Conservation (phyloP, 1,140 invertebrate species). For the Megalonaias nervosa region DNA sequence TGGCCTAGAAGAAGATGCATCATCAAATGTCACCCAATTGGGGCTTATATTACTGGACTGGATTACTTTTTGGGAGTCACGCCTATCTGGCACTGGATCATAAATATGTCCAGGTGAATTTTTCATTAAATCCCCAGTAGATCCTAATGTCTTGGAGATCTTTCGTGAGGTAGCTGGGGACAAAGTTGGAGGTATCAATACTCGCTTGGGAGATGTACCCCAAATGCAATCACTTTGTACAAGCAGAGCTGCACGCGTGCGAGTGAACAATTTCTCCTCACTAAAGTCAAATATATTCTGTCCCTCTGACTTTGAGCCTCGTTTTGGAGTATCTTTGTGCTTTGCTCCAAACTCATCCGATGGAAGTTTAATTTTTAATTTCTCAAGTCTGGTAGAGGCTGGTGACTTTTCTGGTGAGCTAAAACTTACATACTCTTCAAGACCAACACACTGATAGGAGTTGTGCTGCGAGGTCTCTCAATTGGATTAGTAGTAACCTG, state of each 20-base stretch:
- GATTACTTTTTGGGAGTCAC: no score
- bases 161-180: conserved; percentile 51
- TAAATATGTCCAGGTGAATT: conserved; percentile 8
- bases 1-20: not conserved
- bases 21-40: conserved; percentile 10
- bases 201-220: conserved; percentile 55
- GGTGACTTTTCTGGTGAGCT: conserved; percentile 61
- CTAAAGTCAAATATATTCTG: conserved; percentile 55
- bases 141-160: conserved; percentile 1
- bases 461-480: conserved; percentile 88
- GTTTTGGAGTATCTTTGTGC: conserved; percentile 48
- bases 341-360: conserved; percentile 53
- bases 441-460: conserved; percentile 83
- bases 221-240: conserved; percentile 52
- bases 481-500: conserved; percentile 86
- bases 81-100: conserved; percentile 6
- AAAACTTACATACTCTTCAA: conserved; percentile 80
- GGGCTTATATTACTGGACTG: not conserved
- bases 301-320: conserved; percentile 13
- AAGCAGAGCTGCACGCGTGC: conserved; percentile 59
- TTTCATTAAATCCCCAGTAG: not conserved
- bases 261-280: conserved; percentile 63
- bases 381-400: conserved; percentile 47
- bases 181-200: conserved; percentile 62
- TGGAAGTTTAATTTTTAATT: conserved; percentile 67